Evolutionary conservation across 2,113 vertebrate genomes (phyloP).

Genomic region (Ceyx margarethae): DNA sequence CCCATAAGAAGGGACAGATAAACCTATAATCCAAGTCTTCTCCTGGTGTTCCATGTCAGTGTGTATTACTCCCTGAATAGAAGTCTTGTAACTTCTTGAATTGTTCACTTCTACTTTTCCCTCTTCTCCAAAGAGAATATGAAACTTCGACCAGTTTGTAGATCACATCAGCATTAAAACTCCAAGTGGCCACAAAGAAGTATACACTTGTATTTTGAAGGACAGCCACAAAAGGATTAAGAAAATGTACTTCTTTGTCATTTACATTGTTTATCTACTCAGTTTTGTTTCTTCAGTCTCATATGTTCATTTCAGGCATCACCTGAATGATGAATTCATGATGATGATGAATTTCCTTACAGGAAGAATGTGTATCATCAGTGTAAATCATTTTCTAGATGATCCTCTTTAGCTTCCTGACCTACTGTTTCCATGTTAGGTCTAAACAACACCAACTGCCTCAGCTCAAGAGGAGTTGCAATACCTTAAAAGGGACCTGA

Average conservation of each 20-base stretch:
- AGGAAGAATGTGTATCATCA: not conserved
- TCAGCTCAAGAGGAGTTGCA: not conserved
- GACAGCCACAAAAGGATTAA: not conserved
- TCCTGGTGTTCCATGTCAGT: conserved; percentile 7
- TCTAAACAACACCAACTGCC: not conserved
- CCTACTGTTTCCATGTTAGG: not conserved
- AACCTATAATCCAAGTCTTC: conserved; percentile 44
- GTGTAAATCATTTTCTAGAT: not conserved
- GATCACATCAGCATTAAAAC: not conserved
- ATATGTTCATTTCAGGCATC: not conserved
- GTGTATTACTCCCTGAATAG: not conserved
- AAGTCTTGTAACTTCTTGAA: not conserved
- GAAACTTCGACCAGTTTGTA: not conserved
- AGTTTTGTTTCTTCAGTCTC: not conserved
- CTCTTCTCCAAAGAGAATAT: not conserved
- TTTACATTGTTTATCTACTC: not conserved
- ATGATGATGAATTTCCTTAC: not conserved
- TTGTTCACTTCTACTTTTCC: not conserved
- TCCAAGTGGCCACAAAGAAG: not conserved
- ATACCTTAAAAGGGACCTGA: not conserved
- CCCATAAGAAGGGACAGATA: conserved; percentile 30
- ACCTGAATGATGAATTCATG: not conserved
- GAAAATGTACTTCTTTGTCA: not conserved
- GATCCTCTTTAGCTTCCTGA: not conserved
- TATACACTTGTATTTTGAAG: not conserved